phyloP scores from a whole-genome alignment of 1,140 invertebrate species.

The Drosophila punjabiensis region DNA sequence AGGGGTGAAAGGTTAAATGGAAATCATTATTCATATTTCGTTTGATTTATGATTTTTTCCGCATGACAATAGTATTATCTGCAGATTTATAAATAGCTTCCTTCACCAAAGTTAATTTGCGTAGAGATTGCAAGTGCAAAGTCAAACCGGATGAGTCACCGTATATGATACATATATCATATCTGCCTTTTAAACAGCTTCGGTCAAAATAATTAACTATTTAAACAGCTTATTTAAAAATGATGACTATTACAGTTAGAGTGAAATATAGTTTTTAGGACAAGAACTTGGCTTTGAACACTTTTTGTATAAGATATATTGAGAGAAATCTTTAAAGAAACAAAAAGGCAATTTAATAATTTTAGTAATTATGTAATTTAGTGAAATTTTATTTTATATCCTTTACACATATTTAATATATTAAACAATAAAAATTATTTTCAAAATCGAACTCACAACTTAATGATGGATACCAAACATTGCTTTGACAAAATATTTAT shows the following conservation, averaged over 20 bases:
- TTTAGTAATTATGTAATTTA: no score
- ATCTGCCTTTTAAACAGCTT: conserved; percentile 10
- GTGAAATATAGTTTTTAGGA: no score
- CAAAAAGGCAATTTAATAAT: no score
- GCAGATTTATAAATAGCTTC: conserved; percentile 16
- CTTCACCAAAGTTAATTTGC: conserved; percentile 33
- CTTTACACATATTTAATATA: no score
- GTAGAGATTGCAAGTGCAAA: conserved; percentile 42
- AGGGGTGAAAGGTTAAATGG: neutral
- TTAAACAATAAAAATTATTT: no score
- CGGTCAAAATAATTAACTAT: neutral
- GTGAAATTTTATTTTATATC: no score
- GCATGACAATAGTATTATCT: conserved; percentile 13
- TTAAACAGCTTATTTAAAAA: neutral
- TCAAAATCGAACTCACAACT: no score
- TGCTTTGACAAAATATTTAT: neutral
- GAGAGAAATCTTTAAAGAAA: no score
- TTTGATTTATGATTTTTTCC: conserved; percentile 31
- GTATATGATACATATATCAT: conserved; percentile 5
- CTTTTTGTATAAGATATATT: no score
- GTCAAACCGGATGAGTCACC: conserved; percentile 35
- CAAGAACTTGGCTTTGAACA: no score
- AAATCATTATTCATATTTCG: conserved; percentile 1
- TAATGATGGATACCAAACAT: neutral
- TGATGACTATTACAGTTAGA: no score